phyloP scores from a whole-genome alignment of 2,888 invertebrate species.

The Achlya flavicornis region DNA sequence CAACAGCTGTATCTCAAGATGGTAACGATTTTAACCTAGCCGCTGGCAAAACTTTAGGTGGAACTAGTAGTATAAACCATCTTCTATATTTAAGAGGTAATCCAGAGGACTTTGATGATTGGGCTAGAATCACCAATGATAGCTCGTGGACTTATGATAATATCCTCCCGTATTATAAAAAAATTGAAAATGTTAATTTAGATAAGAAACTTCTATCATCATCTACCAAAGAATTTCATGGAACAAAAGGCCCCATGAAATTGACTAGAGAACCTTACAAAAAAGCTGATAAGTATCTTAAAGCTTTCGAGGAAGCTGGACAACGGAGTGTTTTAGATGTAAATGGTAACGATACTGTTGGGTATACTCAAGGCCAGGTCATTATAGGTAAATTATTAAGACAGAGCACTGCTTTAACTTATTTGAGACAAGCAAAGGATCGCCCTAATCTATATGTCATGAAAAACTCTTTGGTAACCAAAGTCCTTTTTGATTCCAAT shows the following conservation, averaged over 20 bases:
- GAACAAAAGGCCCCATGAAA: conserved; percentile 62
- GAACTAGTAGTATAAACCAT: conserved; percentile 45
- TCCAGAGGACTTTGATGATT: conserved; percentile 40
- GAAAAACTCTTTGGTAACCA: conserved; percentile 71
- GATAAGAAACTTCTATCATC: conserved; percentile 37
- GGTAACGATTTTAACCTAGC: conserved; percentile 31
- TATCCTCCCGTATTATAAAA: conserved; percentile 48
- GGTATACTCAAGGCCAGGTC: conserved; percentile 69
- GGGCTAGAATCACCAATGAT: conserved; percentile 39
- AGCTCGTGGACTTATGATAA: conserved; percentile 42
- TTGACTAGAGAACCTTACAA: conserved; percentile 47
- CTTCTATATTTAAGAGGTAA: conserved; percentile 41
- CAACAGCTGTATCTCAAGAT: conserved; percentile 26
- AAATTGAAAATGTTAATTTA: conserved; percentile 40
- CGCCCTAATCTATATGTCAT: conserved; percentile 57
- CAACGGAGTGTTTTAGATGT: conserved; percentile 36
- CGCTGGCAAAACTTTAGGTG: conserved; percentile 52
- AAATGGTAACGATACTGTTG: conserved; percentile 41
- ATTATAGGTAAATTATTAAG: conserved; percentile 70
- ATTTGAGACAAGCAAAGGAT: conserved; percentile 52
- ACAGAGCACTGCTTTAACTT: conserved; percentile 77
- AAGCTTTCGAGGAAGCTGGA: conserved; percentile 71
- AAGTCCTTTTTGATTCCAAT: conserved; percentile 70
- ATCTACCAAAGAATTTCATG: conserved; percentile 43
- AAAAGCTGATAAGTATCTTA: conserved; percentile 39